Evolutionary conservation across 2,113 vertebrate genomes (phyloP).

Genomic region (Cynoglossus semilaevis): DNA sequence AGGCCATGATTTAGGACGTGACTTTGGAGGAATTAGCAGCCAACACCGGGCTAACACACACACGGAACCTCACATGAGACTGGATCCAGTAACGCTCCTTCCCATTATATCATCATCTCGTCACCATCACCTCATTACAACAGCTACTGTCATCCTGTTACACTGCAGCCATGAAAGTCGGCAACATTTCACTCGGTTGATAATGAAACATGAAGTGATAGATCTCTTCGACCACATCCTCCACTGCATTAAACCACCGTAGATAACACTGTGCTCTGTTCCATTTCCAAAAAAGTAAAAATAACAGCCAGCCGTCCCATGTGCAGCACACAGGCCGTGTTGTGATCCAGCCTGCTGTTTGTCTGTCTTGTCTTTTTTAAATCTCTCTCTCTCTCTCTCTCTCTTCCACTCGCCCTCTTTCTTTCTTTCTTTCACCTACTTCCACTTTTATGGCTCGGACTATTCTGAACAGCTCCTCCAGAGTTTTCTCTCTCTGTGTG

Average conservation of each 20-base stretch:
- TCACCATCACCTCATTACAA: constrained; percentile 30
- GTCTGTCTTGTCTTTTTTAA: constrained; percentile 7
- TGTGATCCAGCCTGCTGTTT: neutral
- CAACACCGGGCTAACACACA: neutral
- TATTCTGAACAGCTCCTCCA: constrained; percentile 11
- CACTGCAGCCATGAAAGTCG: constrained; percentile 17
- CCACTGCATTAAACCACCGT: neutral
- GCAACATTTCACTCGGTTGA: constrained; percentile 5
- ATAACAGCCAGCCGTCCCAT: neutral
- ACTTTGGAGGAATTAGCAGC: neutral
- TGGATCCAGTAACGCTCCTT: constrained; percentile 17
- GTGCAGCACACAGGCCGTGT: neutral
- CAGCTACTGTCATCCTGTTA: constrained; percentile 5
- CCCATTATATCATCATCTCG: constrained; percentile 30
- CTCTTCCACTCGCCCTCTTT: neutral
- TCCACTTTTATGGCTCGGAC: constrained; percentile 25
- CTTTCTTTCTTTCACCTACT: constrained; percentile 8
- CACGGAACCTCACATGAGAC: neutral
- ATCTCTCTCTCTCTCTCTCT: neutral
- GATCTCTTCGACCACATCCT: neutral
- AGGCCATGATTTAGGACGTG: neutral
- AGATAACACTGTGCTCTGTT: neutral
- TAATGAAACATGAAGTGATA: constrained; percentile 10
- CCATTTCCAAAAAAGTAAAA: neutral
- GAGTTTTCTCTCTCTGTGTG: constrained; percentile 27